Conservation (phyloP, 2,888 invertebrate species). For the Scaptomyza reducta region DNA sequence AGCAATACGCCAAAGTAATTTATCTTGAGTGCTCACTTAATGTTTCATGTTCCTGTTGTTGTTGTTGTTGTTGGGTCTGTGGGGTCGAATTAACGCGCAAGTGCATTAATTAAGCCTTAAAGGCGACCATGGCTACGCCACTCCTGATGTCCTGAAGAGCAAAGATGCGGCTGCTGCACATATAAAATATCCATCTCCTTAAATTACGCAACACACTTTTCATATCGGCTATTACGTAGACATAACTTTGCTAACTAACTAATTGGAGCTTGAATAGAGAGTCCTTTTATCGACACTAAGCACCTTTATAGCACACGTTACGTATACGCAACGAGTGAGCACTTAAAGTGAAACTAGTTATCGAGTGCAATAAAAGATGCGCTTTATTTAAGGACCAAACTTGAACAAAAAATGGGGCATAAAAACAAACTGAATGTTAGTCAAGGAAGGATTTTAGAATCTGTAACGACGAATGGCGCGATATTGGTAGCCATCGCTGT, state of each 20-base stretch:
- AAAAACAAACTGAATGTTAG: constrained; percentile 30
- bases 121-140: constrained; percentile 54
- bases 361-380: constrained; percentile 11
- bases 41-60: constrained; percentile 23
- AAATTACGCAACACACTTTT: constrained; percentile 18
- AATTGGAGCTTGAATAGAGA: constrained; percentile 39
- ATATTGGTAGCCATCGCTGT: constrained; percentile 79
- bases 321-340: constrained; percentile 29
- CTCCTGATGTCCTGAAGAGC: not conserved
- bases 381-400: constrained; percentile 39
- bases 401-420: constrained; percentile 17
- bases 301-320: not conserved
- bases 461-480: constrained; percentile 73
- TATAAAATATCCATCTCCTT: constrained; percentile 3
- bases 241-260: constrained; percentile 45
- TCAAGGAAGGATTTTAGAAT: constrained; percentile 49
- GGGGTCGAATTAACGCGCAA: constrained; percentile 66
- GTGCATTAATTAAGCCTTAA: constrained; percentile 76
- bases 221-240: constrained; percentile 12
- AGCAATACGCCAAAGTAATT: constrained; percentile 66
- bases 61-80: constrained; percentile 27
- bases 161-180: not conserved
- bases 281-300: constrained; percentile 36
- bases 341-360: not conserved
- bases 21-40: constrained; percentile 73